These are phyloP conservation scores for Festucalex cinctus DNA, from an alignment of 2,113 vertebrate genomes.

Conservation along the genomic window DNA sequence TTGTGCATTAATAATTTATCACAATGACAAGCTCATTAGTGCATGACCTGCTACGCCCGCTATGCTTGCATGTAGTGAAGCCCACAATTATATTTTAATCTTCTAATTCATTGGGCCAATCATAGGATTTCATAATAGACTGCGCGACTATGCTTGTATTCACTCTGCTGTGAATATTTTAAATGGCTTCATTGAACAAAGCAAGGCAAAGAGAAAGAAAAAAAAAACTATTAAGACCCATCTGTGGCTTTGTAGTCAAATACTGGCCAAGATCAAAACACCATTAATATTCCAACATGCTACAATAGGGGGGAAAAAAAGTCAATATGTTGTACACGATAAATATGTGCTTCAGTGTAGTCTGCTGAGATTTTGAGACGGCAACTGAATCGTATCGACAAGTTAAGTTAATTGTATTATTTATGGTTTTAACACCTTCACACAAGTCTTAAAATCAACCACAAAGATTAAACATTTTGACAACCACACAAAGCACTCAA, in stretches of 20 bases:
- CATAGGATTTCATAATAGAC: background rate
- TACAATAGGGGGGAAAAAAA: too few relatives aligned
- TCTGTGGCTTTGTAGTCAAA: background rate
- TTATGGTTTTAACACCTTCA: too few relatives aligned
- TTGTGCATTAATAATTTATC: background rate
- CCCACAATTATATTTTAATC: background rate
- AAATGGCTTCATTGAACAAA: background rate
- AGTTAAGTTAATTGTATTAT: too few relatives aligned
- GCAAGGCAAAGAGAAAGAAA: background rate
- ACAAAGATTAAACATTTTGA: too few relatives aligned
- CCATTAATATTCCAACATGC: background rate
- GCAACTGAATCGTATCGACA: too few relatives aligned
- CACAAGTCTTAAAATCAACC: background rate
- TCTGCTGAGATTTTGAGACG: too few relatives aligned
- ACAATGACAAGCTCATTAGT: background rate
- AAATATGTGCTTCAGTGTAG: background rate
- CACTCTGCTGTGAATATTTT: background rate
- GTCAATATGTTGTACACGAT: background rate
- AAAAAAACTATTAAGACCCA: background rate
- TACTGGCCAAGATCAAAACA: background rate
- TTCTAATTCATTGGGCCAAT: background rate
- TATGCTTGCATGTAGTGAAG: background rate
- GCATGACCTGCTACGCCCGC: background rate
- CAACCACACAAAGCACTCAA: background rate
- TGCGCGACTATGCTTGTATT: background rate